Evolutionary conservation across 2,888 invertebrate genomes (phyloP).

Genomic region (Pasiphila rectangulata): DNA sequence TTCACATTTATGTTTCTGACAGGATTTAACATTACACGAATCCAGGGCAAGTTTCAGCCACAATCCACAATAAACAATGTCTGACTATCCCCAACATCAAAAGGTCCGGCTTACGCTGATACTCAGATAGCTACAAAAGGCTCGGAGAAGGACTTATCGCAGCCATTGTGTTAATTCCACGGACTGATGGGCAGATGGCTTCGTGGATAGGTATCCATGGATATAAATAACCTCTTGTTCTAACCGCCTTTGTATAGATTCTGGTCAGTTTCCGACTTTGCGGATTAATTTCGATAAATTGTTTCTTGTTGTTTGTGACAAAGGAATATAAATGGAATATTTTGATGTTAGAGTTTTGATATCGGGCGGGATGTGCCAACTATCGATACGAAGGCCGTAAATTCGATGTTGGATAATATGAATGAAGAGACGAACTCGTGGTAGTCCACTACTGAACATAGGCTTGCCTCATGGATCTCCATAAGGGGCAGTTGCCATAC

Average conservation of each 20-base stretch:
- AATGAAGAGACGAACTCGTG: too few relatives aligned
- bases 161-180: background rate
- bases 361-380: too few relatives aligned
- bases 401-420: too few relatives aligned
- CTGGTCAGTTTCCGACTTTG: background rate
- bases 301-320: background rate
- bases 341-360: too few relatives aligned
- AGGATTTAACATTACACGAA: background rate
- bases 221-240: background rate
- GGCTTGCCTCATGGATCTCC: too few relatives aligned
- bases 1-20: too few relatives aligned
- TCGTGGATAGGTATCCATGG: too few relatives aligned
- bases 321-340: too few relatives aligned
- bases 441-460: too few relatives aligned
- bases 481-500: too few relatives aligned
- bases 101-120: background rate
- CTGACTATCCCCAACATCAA: background rate
- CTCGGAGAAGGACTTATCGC: background rate
- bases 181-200: too few relatives aligned
- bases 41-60: background rate
- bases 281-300: background rate
- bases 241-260: background rate
- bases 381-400: too few relatives aligned
- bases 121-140: background rate
- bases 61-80: background rate